phyloP scores from a whole-genome alignment of 2,888 invertebrate genomes.

The Neocrepidodera transversa region DNA sequence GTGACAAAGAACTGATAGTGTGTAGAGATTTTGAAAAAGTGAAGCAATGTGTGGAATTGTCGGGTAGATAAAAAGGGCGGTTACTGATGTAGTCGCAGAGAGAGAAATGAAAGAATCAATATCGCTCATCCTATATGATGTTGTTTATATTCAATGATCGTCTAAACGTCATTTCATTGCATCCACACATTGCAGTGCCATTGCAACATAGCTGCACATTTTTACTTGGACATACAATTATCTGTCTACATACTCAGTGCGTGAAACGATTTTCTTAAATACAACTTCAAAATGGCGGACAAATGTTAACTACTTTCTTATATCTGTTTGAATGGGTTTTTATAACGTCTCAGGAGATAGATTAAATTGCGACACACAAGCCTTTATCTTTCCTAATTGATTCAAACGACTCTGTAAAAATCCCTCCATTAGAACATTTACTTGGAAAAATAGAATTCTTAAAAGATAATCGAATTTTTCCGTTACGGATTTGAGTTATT shows the following conservation, averaged over 20 bases:
- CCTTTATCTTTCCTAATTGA: conserved; percentile 45
- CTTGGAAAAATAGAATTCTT: conserved; percentile 17
- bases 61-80: conserved; percentile 43
- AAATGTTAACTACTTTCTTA: conserved; percentile 50
- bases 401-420: conserved; percentile 36
- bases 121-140: conserved; percentile 40
- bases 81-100: conserved; percentile 41
- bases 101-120: conserved; percentile 27
- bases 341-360: conserved; percentile 42
- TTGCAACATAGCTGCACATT: conserved; percentile 51
- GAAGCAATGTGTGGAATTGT: conserved; percentile 39
- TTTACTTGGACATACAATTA: conserved; percentile 52
- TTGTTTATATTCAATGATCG: conserved; percentile 47
- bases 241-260: conserved; percentile 50
- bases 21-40: conserved; percentile 36
- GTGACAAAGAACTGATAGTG: conserved; percentile 24
- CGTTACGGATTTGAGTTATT: neutral
- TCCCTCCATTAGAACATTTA: conserved; percentile 27
- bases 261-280: conserved; percentile 51
- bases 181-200: conserved; percentile 42
- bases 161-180: conserved; percentile 50
- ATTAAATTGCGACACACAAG: conserved; percentile 40
- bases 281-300: conserved; percentile 49
- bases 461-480: conserved; percentile 5
- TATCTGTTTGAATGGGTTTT: conserved; percentile 45